phyloP scores from a whole-genome alignment of 1,140 invertebrate genomes.

The Nomia melanderi region DNA sequence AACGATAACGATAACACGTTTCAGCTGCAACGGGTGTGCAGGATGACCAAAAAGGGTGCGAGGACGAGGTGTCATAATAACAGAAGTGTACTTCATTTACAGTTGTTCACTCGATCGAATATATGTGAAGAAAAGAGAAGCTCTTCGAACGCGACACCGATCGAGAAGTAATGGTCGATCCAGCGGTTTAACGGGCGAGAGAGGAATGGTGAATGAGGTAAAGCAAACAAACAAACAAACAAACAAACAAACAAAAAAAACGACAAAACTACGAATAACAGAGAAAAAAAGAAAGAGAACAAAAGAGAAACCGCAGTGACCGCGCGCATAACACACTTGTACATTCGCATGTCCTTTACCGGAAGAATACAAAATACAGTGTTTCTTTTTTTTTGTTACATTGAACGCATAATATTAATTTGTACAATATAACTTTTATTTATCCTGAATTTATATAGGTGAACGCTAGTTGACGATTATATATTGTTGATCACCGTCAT shows the following conservation, averaged over 20 bases:
- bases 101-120: conserved; percentile 42
- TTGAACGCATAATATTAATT: conserved; percentile 64
- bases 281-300: conserved; percentile 21
- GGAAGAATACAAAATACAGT: conserved; percentile 54
- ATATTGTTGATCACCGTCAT: conserved; percentile 67
- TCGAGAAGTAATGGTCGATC: conserved; percentile 42
- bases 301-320: conserved; percentile 50
- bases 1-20: conserved; percentile 1
- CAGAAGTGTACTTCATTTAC: conserved; percentile 49
- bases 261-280: conserved; percentile 9
- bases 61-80: conserved; percentile 35
- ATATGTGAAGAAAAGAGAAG: conserved; percentile 39
- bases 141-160: conserved; percentile 22
- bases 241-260: conserved; percentile 31
- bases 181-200: conserved; percentile 41
- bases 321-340: conserved; percentile 58
- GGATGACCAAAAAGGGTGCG: conserved; percentile 52
- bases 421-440: conserved; percentile 69
- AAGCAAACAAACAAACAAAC: conserved; percentile 47
- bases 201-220: conserved; percentile 48
- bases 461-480: conserved; percentile 56
- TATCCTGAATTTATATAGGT: conserved; percentile 63
- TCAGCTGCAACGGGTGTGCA: conserved; percentile 32
- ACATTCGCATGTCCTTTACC: conserved; percentile 59
- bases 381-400: conserved; percentile 58